Base-by-base conservation (phyloP, 2,113 vertebrate species). In the Brachionichthys hirsutus region DNA sequence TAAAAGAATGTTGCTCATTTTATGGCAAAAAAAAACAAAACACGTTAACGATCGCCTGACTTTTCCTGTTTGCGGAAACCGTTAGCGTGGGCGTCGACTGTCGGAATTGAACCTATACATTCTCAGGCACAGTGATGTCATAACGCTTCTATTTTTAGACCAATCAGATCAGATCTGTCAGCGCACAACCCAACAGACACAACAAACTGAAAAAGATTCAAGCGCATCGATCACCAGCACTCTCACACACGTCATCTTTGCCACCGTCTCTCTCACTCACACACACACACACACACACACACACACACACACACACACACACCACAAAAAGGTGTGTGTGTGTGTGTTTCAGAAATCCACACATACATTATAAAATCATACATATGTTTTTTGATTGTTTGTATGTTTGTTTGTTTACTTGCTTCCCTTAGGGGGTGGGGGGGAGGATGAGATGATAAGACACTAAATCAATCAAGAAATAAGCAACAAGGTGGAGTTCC, bases 51-150 rank as follows among this genome's bases (percentile, higher is more conserved):
- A 48, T n/a, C n/a, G n/a, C n/a, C 6, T 43, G 54, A 3, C 54
- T 8, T 12, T 44, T 58, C 38, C 4, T 42, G 41, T 34, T 15
- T 12, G 2, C 15, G 1, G 11, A 11, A 36, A 54, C 4, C 2
- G 16, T 9, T 19, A 13, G 17, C 1, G 20, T 10, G 19, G 49
- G 64, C 12, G 61, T 44, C 5, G 6, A 2, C 48, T 1, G 40
- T 22, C 41, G 67, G 67, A 69, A 12, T 35, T 5, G 22, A 62
- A 70, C 52, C 52, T 13, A n/a, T n/a, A 17, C 19, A 30, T 13
- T 17, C 10, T 38, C 49, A 8, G 49, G 22, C 48, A 14, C 12
- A 62, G 14, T 2, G 19, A 3, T 1, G 35, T 9, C n/a, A 13
- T 2, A 30, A 24, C 8, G 5, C 1, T 13, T 19, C 19, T 49